Base-by-base conservation (phyloP, 1,140 invertebrate genomes). In the Trialeurodes vaporariorum region DNA sequence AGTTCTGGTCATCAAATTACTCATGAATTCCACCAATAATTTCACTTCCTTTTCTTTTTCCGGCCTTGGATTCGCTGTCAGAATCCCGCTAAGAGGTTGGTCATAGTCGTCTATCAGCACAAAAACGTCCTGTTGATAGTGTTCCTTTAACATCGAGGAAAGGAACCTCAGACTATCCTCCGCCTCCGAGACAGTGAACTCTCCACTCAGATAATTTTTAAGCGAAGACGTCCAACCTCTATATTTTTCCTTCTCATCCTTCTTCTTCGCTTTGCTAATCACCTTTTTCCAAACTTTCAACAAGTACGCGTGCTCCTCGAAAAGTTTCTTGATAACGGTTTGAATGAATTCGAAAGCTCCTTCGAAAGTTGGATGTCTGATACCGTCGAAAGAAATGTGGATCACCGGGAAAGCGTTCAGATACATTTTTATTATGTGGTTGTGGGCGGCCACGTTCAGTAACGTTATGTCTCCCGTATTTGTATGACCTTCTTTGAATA, bases 81-180 rank as follows among this genome's bases (percentile, higher is more conserved):
- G n/a, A n/a, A n/a, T n/a, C n/a, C 24, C 27, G 24, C 13, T 17
- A 2, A 63, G 2, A 1, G 61, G 61, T 25, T 22, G n/a, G 23
- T 63, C 61, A 27, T 63, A 63, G 23, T 63, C 61, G 61, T 63
- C 61, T 24, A 63, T 24, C 5, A 63, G 2, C 12, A 63, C 23
- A 27, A 63, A 25, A 24, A 22, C 11, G 13, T 63, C 27, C 13
- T 11, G 12, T 2, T 21, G n/a, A n/a, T 21, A 63, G 23, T 63
- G 24, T 2, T 12, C 2, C 17, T 63, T 24, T 24, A 63, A 24
- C 13, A 13, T 13, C 27, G 25, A 24, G 61, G 25, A 63, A 2
- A 63, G 61, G 23, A 63, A 63, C 24, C 9, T 27, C 2, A 63
- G 2, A 21, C 25, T 27, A 2, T 2, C n/a, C 2, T 63, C n/a